Evolutionary conservation across 2,113 vertebrate genomes (phyloP), one percentile per base, ranked within the genome.

Genomic region (Microtus montanus): DNA sequence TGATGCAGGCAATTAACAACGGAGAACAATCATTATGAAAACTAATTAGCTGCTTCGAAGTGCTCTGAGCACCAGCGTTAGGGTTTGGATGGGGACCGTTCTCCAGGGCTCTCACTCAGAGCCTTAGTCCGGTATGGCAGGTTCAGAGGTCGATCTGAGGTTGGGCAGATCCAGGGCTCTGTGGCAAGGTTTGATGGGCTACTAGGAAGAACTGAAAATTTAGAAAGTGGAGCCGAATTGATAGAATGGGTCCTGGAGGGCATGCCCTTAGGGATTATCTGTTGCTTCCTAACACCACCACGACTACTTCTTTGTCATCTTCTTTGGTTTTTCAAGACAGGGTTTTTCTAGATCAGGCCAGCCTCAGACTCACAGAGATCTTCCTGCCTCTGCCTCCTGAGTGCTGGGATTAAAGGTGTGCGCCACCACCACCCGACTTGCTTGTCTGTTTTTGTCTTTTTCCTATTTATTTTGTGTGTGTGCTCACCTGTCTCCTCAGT

Each of bases 41-140:
- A 92, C 94, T 94, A 97, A 97, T 97, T 97, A 95, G 95, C 26
- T 88, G 93, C 58, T 94, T 79, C 75, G 89, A 87, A 93, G 92
- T 54, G 71, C 38, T 80, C n/a, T 54, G 75, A 64, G 38, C 92
- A 66, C 38, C 15, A 28, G 47, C 11, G 33, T n/a, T 66, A 26
- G 30, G 54, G 54, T 77, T 74, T 88, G 86, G 70, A 41, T 74
- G 13, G 52, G 68, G 38, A 88, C 41, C 10, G 15, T 54, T 44
- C 73, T 38, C 82, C 38, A 35, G 61, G 41, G 41, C 58, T 78
- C 41, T 12, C 0, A 20, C 44, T 38, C 44, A 9, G 73, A 66
- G 44, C 58, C 33, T 90, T 66, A 35, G 44, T 52, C 44, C 35
- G 26, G 12, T 26, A 41, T 30, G 2, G 15, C 66, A n/a, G 38